Conservation (phyloP, 2,113 vertebrate species). For the Trochalopteron elliotii region DNA sequence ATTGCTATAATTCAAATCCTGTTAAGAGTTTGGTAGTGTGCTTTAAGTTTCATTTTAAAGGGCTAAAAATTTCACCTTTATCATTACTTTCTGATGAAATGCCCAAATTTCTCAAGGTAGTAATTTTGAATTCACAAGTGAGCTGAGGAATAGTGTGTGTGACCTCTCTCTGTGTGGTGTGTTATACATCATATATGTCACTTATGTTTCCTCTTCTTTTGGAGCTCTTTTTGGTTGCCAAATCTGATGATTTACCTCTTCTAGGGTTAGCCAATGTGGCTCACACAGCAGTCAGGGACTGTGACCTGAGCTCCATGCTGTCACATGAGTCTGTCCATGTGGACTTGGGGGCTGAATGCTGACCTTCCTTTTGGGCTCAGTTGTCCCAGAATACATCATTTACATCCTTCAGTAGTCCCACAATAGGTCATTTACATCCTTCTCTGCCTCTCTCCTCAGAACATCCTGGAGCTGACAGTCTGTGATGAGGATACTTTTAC, state of each 20-base stretch:
- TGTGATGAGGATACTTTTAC: slow-evolving; percentile 52
- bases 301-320: background rate
- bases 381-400: background rate
- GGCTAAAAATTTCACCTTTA: background rate
- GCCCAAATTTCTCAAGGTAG: background rate
- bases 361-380: background rate
- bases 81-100: background rate
- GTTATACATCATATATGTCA: too few relatives aligned
- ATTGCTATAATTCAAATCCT: background rate
- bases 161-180: background rate
- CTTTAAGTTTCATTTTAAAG: background rate
- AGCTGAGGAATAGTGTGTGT: background rate
- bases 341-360: accelerated
- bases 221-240: background rate
- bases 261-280: too few relatives aligned
- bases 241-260: background rate
- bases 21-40: background rate
- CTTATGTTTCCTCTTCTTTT: background rate
- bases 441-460: slow-evolving; percentile 5
- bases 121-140: background rate
- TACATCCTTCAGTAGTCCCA: background rate
- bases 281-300: too few relatives aligned
- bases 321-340: background rate
- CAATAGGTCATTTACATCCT: background rate
- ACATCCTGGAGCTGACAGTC: slow-evolving; percentile 55